Evolutionary conservation across 2,113 vertebrate species (phyloP).

Genomic region (Arothron firmamentum): DNA sequence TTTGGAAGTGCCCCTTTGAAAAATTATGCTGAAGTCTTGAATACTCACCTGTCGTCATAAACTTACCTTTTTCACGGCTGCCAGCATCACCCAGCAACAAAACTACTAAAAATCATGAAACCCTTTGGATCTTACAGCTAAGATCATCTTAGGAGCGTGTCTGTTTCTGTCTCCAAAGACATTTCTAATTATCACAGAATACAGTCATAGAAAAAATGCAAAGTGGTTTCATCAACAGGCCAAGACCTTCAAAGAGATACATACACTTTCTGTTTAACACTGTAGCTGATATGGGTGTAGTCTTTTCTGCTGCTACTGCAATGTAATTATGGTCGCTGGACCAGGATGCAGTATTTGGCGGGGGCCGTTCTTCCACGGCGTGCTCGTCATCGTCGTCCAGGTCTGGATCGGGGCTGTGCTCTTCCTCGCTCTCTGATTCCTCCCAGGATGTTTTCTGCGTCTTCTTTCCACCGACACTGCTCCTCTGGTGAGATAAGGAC

Average conservation of each 20-base stretch:
- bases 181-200: constrained; percentile 35
- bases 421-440: constrained; percentile 67
- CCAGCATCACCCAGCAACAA: constrained; percentile 23
- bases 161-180: constrained; percentile 28
- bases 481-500: constrained; percentile 67
- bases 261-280: constrained; percentile 98
- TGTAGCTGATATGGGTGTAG: constrained; percentile 88
- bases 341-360: constrained; percentile 87
- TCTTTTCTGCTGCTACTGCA: constrained; percentile 97
- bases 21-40: constrained; percentile 4
- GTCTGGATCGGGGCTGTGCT: constrained; percentile 46
- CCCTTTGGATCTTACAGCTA: constrained; percentile 23
- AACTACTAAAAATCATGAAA: constrained; percentile 34
- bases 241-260: constrained; percentile 89
- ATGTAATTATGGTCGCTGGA: constrained; percentile 99
- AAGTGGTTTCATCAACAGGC: constrained; percentile 47
- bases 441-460: constrained; percentile 63
- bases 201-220: constrained; percentile 38
- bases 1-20: constrained; percentile 19
- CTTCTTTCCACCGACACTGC: constrained; percentile 68
- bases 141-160: constrained; percentile 18
- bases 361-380: constrained; percentile 73
- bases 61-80: constrained; percentile 68
- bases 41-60: constrained; percentile 56
- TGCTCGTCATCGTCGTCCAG: constrained; percentile 75